Percentiles rank a stretch among this genome's conserved stretches.
These are phyloP conservation scores for Danio rerio DNA, from an alignment of 2,113 vertebrate genomes.

Conservation along the genomic window DNA sequence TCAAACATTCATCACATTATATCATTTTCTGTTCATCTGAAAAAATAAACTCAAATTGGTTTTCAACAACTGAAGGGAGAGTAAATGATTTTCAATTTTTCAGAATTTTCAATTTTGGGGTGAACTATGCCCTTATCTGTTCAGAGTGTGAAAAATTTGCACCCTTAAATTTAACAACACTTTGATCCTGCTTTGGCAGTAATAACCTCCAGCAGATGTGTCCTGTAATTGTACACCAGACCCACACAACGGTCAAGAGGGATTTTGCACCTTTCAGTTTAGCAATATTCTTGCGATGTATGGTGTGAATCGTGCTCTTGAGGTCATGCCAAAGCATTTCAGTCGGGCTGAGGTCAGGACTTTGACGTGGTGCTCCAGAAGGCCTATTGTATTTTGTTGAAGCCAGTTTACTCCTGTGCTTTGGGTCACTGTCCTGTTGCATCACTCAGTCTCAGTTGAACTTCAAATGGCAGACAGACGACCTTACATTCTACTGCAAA, in stretches of 20 bases:
- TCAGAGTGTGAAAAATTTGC: not conserved
- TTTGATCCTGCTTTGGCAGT: not conserved
- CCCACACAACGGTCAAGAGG: not conserved
- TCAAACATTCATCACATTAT: too few species aligned
- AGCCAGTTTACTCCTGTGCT: not conserved
- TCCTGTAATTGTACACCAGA: conserved; percentile 11
- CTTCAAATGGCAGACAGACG: not conserved
- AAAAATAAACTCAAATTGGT: too few species aligned
- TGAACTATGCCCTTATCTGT: too few species aligned
- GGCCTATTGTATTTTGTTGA: not conserved
- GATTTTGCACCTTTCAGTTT: conserved; percentile 10
- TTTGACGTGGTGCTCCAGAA: not conserved
- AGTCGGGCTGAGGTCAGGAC: conserved; percentile 17
- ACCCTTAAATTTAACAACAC: not conserved
- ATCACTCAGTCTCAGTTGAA: conserved; percentile 1
- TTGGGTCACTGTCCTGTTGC: conserved; percentile 26
- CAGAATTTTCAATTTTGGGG: too few species aligned
- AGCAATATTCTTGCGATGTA: not conserved
- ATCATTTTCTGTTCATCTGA: too few species aligned
- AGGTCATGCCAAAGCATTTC: conserved; percentile 8
- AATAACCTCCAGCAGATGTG: conserved; percentile 13
- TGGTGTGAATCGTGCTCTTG: not conserved
- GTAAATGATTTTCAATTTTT: too few species aligned
- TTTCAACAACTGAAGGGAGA: too few species aligned
- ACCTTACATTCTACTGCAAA: not conserved